Conservation (phyloP, 30 jellyfish, hydroid and myxozoan species). For the Aurelia sp. region DNA sequence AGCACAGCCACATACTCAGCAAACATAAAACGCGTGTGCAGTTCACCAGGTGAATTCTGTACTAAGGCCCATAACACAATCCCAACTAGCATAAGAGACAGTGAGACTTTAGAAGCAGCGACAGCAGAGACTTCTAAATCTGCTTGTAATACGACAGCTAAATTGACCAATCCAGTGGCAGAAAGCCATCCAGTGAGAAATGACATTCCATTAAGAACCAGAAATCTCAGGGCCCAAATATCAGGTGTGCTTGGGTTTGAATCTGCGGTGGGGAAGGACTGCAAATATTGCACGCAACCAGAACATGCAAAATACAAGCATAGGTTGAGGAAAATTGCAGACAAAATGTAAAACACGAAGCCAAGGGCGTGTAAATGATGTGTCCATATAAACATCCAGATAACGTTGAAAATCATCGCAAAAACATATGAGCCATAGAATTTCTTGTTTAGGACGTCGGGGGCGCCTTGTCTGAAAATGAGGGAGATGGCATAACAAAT, state of each 20-base stretch:
- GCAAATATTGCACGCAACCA: constrained; percentile 13
- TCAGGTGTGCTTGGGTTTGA: constrained; percentile 8
- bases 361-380: constrained; percentile 40
- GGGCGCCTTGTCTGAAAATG: constrained; percentile 14
- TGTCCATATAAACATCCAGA: constrained; percentile 52
- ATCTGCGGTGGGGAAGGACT: not conserved
- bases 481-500: constrained; percentile 23
- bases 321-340: constrained; percentile 28
- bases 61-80: constrained; percentile 24
- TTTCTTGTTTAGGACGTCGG: constrained; percentile 41
- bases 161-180: constrained; percentile 24
- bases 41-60: constrained; percentile 24
- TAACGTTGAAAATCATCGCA: constrained; percentile 26
- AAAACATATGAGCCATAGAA: constrained; percentile 5
- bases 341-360: constrained; percentile 35
- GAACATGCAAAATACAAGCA: constrained; percentile 33
- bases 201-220: constrained; percentile 33
- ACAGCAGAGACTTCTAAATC: constrained; percentile 22
- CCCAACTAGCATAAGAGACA: constrained; percentile 26
- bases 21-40: constrained; percentile 41
- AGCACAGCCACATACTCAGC: constrained; percentile 31
- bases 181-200: constrained; percentile 62
- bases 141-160: constrained; percentile 31
- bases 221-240: constrained; percentile 28
- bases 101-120: constrained; percentile 31